Conservation (phyloP, 1,140 invertebrate species). For the Drosophila pandora region DNA sequence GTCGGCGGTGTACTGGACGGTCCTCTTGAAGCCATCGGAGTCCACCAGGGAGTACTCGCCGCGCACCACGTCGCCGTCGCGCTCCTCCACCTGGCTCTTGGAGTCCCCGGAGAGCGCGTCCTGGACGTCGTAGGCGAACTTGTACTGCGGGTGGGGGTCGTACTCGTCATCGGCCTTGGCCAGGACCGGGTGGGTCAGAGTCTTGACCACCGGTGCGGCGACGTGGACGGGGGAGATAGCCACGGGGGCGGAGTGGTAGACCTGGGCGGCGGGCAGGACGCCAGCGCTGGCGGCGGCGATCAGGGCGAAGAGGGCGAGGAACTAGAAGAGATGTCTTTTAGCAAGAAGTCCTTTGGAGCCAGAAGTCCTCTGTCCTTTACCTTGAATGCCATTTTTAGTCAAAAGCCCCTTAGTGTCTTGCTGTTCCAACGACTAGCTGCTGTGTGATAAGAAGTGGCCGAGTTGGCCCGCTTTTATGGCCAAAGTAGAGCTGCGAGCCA, state of each 20-base stretch:
- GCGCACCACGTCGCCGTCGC: slow-evolving; percentile 85
- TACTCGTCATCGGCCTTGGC: slow-evolving; percentile 59
- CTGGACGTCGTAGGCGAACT: slow-evolving; percentile 84
- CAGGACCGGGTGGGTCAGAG: slow-evolving; percentile 46
- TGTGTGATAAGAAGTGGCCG: slow-evolving; percentile 40
- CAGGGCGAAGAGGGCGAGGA: slow-evolving; percentile 50
- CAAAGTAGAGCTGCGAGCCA: slow-evolving; percentile 1
- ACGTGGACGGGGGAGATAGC: slow-evolving; percentile 38
- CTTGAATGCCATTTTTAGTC: slow-evolving; percentile 60
- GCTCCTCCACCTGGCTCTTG: slow-evolving; percentile 85
- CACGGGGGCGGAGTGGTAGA: slow-evolving; percentile 43
- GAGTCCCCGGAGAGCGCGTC: slow-evolving; percentile 85
- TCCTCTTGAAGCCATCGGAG: slow-evolving; percentile 68
- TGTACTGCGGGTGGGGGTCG: slow-evolving; percentile 84
- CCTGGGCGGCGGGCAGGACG: slow-evolving; percentile 41
- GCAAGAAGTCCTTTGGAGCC: neutral
- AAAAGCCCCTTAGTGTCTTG: neutral
- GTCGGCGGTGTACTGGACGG: slow-evolving; percentile 82
- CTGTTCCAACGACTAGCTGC: slow-evolving; percentile 2
- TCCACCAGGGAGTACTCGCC: slow-evolving; percentile 70
- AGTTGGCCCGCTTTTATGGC: slow-evolving; percentile 8
- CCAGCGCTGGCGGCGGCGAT: slow-evolving; percentile 47
- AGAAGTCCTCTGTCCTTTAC: slow-evolving; percentile 9
- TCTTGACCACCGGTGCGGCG: slow-evolving; percentile 27
- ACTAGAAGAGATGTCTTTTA: slow-evolving; percentile 15